Conservation (phyloP, 2,113 vertebrate species). For the Sinosuthora webbiana region DNA sequence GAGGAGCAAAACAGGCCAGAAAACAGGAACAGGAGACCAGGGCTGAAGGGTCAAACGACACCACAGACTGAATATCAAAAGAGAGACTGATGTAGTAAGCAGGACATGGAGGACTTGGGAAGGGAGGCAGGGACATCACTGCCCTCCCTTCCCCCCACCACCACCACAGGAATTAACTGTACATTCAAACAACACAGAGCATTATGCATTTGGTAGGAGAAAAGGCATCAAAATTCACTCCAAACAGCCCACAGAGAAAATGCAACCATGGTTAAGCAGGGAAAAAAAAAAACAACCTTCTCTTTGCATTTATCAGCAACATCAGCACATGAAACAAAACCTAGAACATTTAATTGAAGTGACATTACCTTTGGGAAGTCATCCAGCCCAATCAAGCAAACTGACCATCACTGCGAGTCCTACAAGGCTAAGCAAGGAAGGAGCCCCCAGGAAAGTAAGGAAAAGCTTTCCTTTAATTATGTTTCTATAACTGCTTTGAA, state of each 20-base stretch:
- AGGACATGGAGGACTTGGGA: slow-evolving; percentile 15
- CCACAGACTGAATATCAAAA: slow-evolving; percentile 6
- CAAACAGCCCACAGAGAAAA: slow-evolving; percentile 46
- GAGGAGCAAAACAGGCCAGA: slow-evolving; percentile 1
- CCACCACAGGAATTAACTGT: background rate
- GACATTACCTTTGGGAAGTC: slow-evolving; percentile 49
- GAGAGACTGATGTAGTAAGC: slow-evolving; percentile 5
- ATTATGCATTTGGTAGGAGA: slow-evolving; percentile 5
- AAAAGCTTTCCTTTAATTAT: slow-evolving; percentile 52
- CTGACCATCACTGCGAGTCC: slow-evolving; percentile 44
- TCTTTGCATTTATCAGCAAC: slow-evolving; percentile 40
- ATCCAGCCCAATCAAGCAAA: slow-evolving; percentile 56
- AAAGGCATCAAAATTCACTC: slow-evolving; percentile 6
- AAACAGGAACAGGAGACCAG: background rate
- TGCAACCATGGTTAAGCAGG: slow-evolving; percentile 27
- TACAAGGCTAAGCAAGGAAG: slow-evolving; percentile 59
- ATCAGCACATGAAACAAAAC: slow-evolving; percentile 46
- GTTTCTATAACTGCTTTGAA: slow-evolving; percentile 52
- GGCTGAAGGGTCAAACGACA: background rate
- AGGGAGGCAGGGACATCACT: background rate
- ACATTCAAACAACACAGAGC: background rate
- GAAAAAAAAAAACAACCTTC: background rate
- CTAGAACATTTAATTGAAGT: background rate
- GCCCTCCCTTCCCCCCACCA: background rate
- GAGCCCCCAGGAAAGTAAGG: slow-evolving; percentile 46